Conservation (phyloP, 2,113 vertebrate species). For the Gorsachius goisagi region DNA sequence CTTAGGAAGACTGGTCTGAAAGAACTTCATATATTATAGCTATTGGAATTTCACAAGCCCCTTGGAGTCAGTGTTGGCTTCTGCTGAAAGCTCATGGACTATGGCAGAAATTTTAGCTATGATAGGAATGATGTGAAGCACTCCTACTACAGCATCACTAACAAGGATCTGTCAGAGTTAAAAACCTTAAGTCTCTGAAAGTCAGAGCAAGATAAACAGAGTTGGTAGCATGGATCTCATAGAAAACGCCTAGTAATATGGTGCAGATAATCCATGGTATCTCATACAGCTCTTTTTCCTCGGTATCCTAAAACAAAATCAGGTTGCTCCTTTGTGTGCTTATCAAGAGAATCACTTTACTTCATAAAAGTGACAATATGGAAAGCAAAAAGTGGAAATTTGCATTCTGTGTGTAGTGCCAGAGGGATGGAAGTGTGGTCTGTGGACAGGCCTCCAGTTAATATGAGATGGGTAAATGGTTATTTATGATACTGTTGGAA, state of each 20-base stretch:
- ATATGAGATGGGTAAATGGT: neutral
- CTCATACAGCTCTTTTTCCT: neutral
- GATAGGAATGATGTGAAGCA: neutral
- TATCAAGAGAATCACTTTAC: neutral
- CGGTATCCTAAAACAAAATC: neutral
- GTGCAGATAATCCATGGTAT: neutral
- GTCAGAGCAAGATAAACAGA: neutral
- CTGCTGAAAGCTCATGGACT: neutral
- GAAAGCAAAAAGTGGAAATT: neutral
- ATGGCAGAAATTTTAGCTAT: neutral
- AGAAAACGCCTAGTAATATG: neutral
- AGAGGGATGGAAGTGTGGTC: neutral
- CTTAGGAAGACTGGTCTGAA: neutral
- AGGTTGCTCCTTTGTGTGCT: neutral
- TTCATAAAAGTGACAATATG: neutral
- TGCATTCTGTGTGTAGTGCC: neutral
- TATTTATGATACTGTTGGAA: neutral
- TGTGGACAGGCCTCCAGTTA: neutral
- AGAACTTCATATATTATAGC: neutral
- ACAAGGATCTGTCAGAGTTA: neutral
- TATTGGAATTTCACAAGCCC: neutral
- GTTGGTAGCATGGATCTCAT: neutral
- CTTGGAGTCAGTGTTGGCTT: neutral
- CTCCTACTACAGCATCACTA: neutral
- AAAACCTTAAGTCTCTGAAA: neutral